These are phyloP conservation scores for Toxonevra muliebris DNA, from an alignment of 2,888 invertebrate species.

Conservation along the genomic window DNA sequence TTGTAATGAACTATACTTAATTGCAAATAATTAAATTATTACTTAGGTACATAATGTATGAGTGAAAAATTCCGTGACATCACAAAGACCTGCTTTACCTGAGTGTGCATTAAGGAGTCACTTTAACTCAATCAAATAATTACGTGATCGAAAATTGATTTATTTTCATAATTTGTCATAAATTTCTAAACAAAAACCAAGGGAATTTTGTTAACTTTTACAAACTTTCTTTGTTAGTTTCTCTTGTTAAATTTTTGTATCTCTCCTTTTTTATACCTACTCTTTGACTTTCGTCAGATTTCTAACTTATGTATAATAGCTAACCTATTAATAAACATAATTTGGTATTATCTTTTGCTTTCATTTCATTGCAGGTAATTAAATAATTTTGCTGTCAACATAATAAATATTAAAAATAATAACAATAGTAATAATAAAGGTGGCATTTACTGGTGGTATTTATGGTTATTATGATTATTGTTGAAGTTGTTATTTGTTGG, in stretches of 20 bases:
- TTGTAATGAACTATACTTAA: too few species aligned
- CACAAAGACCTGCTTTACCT: too few species aligned
- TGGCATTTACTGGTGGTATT: neutral
- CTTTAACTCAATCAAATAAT: too few species aligned
- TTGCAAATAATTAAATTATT: too few species aligned
- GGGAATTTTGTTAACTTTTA: neutral
- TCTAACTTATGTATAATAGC: neutral
- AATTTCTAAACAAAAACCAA: neutral
- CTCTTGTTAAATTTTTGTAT: neutral
- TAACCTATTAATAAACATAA: neutral
- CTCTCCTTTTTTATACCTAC: neutral
- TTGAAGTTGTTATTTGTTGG: too few species aligned
- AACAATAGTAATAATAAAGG: constrained; percentile 5
- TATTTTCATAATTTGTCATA: too few species aligned
- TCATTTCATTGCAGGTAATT: constrained; percentile 30
- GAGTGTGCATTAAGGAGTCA: too few species aligned
- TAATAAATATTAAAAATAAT: constrained; percentile 5
- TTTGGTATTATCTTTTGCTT: constrained; percentile 6
- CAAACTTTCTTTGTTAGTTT: neutral
- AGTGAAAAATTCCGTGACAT: too few species aligned
- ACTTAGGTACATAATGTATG: too few species aligned
- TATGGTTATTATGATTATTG: neutral
- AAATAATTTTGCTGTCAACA: constrained; percentile 30
- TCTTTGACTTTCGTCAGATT: neutral
- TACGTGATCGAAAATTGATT: too few species aligned